Evolutionary conservation across 2,888 invertebrate species (phyloP).

Genomic region (Mesoligia furuncula): DNA sequence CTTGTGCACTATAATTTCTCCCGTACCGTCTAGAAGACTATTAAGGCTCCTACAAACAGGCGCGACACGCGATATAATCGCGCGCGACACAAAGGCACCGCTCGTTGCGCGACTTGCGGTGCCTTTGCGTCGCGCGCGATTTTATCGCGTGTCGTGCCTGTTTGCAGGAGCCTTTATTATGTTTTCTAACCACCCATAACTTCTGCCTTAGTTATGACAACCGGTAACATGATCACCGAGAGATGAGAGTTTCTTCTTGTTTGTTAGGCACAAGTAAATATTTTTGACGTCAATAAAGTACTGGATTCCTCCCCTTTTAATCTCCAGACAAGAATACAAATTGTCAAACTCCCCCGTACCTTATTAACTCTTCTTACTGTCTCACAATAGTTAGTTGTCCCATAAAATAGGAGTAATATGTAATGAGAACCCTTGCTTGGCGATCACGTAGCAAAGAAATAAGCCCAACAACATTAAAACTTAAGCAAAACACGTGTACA

Average conservation of each 20-base stretch:
- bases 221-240: background rate
- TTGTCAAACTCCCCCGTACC: slow-evolving; percentile 28
- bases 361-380: slow-evolving; percentile 37
- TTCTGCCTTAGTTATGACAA: background rate
- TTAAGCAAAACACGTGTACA: slow-evolving; percentile 74
- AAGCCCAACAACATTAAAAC: slow-evolving; percentile 77
- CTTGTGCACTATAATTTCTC: no score
- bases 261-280: background rate
- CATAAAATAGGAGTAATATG: slow-evolving; percentile 69
- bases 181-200: no score
- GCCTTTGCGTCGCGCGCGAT: no score
- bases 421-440: slow-evolving; percentile 70
- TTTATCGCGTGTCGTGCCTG: no score
- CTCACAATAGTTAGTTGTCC: slow-evolving; percentile 52
- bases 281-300: background rate
- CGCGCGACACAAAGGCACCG: no score
- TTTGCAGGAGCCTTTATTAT: no score
- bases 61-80: no score
- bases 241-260: no score
- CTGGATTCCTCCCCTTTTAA: background rate
- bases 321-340: slow-evolving; percentile 29
- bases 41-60: no score
- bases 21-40: no score
- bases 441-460: slow-evolving; percentile 77
- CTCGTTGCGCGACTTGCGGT: no score